Evolutionary conservation across 2,797 vertebrate species (phyloP).

Genomic region (Choloepus didactylus): DNA sequence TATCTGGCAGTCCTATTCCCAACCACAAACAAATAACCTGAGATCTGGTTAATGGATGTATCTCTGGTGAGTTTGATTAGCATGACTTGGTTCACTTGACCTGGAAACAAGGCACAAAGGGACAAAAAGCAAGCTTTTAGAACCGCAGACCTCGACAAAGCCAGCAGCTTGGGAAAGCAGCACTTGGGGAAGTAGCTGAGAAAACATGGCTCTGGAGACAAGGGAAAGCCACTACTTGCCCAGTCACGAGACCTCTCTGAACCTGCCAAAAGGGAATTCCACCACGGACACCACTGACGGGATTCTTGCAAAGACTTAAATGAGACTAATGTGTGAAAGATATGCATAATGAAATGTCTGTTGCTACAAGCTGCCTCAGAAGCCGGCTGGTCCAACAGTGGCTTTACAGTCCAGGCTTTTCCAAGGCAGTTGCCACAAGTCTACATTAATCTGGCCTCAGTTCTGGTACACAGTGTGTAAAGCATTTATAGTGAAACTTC

Average conservation of each 20-base stretch:
- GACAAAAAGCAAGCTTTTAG: background rate
- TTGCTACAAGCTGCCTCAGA: fast-evolving
- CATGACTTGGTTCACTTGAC: background rate
- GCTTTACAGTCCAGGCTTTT: background rate
- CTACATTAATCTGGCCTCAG: fast-evolving
- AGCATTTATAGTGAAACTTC: fast-evolving
- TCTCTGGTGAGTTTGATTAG: background rate
- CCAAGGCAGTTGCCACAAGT: background rate
- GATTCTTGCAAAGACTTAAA: fast-evolving
- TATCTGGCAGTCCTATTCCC: background rate
- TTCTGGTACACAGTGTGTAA: background rate
- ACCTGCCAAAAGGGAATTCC: background rate
- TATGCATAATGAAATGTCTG: too few relatives aligned
- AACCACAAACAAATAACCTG: background rate
- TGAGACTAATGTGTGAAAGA: fast-evolving
- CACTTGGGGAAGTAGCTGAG: fast-evolving
- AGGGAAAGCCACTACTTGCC: background rate
- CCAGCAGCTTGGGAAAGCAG: background rate
- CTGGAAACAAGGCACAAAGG: background rate
- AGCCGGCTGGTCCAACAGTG: background rate
- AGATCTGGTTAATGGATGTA: fast-evolving
- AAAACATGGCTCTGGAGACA: background rate
- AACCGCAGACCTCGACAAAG: background rate
- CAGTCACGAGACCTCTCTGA: background rate
- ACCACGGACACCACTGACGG: fast-evolving